phyloP scores from a whole-genome alignment of 2,797 vertebrate species.

The Acanthurus lineatus region DNA sequence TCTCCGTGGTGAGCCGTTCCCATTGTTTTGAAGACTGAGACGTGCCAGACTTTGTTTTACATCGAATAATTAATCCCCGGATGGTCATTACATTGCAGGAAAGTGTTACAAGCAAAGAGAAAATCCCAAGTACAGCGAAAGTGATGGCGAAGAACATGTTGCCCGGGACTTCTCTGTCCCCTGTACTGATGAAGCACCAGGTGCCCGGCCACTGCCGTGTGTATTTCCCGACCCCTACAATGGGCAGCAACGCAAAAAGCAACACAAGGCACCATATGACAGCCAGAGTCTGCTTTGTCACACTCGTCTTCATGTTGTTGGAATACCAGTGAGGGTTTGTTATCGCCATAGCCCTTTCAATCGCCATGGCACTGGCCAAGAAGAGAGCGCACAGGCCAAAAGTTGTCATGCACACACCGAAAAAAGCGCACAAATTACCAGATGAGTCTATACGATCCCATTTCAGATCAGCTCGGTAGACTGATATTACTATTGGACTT shows the following conservation, averaged over 20 bases:
- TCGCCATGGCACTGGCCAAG: constrained; percentile 94
- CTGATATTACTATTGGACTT: constrained; percentile 94
- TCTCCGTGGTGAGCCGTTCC: constrained; percentile 95
- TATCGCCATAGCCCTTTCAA: constrained; percentile 93
- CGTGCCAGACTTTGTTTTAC: constrained; percentile 84
- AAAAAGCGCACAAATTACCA: constrained; percentile 90
- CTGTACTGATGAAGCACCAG: constrained; percentile 95
- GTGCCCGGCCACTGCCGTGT: constrained; percentile 94
- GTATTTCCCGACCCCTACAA: constrained; percentile 91
- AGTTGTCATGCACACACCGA: constrained; percentile 95
- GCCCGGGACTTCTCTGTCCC: constrained; percentile 75
- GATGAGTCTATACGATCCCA: constrained; percentile 91
- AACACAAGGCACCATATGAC: constrained; percentile 88
- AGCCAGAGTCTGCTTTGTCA: constrained; percentile 87
- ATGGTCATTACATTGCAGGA: constrained; percentile 95
- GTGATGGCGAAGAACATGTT: constrained; percentile 88
- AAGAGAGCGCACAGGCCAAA: constrained; percentile 96
- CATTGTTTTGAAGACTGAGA: constrained; percentile 90
- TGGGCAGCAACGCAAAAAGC: constrained; percentile 91
- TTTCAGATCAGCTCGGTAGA: constrained; percentile 87
- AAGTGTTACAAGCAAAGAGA: constrained; percentile 89
- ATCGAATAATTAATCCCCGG: constrained; percentile 89
- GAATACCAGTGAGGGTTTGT: constrained; percentile 95
- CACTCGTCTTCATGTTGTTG: constrained; percentile 91
- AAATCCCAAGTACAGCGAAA: constrained; percentile 91